A percentile compares a stretch with the other conserved stretches of the same genome.
These are phyloP conservation scores for Elachura formosa DNA, from an alignment of 2,113 vertebrate species.

Conservation along the genomic window DNA sequence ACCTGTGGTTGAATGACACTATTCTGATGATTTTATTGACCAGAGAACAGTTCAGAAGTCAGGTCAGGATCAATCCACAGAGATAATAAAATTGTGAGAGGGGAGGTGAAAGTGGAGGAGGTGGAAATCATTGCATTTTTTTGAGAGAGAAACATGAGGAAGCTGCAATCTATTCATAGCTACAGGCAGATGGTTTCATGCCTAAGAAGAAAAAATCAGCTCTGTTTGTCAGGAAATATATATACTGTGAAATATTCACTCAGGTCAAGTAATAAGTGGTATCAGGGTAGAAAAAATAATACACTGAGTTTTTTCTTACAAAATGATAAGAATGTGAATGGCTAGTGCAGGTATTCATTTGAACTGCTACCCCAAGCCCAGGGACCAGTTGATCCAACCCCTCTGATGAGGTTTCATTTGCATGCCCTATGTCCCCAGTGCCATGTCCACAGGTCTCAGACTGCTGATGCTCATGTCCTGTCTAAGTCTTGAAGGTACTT, in stretches of 20 bases:
- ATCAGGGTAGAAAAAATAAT: neutral
- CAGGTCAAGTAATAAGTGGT: neutral
- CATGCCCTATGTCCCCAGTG: fast-evolving
- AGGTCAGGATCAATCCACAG: neutral
- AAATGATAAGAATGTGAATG: neutral
- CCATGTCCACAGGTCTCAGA: neutral
- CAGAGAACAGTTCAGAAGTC: neutral
- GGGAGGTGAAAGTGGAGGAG: neutral
- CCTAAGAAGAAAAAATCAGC: neutral
- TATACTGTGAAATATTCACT: neutral
- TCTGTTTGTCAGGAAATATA: neutral
- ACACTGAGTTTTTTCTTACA: neutral
- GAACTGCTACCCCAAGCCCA: neutral
- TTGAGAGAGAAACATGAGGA: neutral
- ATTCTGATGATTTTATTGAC: neutral
- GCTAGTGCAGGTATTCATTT: neutral
- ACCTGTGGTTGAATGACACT: neutral
- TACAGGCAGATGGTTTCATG: slow-evolving; percentile 27
- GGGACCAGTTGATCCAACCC: neutral
- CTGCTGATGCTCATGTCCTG: neutral
- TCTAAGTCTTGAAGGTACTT: neutral
- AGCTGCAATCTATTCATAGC: slow-evolving; percentile 27
- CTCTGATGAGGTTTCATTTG: neutral
- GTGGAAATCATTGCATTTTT: neutral
- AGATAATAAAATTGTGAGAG: neutral